Base-by-base conservation (phyloP, 2,888 invertebrate genomes). In the Auanema sp. region DNA sequence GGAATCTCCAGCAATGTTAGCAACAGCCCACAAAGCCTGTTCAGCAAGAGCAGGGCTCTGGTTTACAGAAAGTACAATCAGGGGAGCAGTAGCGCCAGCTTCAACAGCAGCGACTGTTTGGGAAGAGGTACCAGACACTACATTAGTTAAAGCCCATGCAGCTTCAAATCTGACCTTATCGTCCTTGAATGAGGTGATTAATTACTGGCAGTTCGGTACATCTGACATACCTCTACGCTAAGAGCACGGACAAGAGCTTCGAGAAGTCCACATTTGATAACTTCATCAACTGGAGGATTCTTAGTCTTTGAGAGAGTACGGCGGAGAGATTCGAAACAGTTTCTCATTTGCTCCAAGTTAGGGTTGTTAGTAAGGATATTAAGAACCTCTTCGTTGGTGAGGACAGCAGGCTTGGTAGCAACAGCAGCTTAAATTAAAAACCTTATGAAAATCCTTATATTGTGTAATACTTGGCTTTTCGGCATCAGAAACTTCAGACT, bases 71-170 rank as follows among this genome's bases (percentile, higher is more conserved):
- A 97, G 87, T 0, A 86, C 83, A 14, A 94, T 89, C 50, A 97
- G 89, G 64, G 90, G 90, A 0, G 91, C 91, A 14, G 96, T 89
- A 0, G 92, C 94, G 10, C 92, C 92, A 41, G 90, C 89, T 83
- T 90, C 58, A 14, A 77, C 73, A 2, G 71, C 75, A 21, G 90
- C 89, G 75, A 90, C 88, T 0, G 97, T 98, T 84, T 98, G 94
- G 0, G 90, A 90, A 0, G 91, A 89, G 0, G 92, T 92, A 10
- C 97, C 97, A 0, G 95, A 95, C 0, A 97, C 96, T 59, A 98
- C 69, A 61, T 77, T 77, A 25, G 97, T 98, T 61, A 98, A 86
- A 0, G 94, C 94, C 97, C 97, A 98, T 0, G 95, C 91, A 0
- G 95, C 91, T 86, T 97, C 97, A 86, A 97, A 97, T 84, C 96